A percentile compares a stretch with the other conserved stretches of the same genome.
Evolutionary conservation across 1,140 invertebrate species (phyloP).

Genomic region (Periplaneta americana): DNA sequence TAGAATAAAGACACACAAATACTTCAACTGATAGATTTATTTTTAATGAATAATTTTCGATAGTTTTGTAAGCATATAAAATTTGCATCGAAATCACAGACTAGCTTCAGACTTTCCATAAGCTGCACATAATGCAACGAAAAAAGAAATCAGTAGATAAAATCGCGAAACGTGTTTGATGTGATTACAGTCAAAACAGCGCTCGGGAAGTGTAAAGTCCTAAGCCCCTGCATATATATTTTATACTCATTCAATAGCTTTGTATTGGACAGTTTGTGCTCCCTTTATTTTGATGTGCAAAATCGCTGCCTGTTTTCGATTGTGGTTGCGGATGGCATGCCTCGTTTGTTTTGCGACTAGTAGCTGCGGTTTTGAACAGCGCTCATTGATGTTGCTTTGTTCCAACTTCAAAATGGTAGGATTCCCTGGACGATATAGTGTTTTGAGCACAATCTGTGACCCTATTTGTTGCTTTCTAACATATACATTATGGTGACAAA

Average conservation of each 20-base stretch:
- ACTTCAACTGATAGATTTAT: too few species aligned
- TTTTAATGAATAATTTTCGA: too few species aligned
- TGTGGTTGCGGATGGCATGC: background rate
- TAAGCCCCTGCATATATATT: background rate
- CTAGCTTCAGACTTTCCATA: too few species aligned
- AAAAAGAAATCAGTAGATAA: background rate
- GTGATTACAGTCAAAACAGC: background rate
- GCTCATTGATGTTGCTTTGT: background rate
- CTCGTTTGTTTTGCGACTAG: background rate
- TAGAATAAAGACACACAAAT: too few species aligned
- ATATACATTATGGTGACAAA: background rate
- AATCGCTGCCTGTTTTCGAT: background rate
- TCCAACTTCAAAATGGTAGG: background rate
- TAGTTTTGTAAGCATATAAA: too few species aligned
- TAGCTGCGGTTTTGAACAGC: background rate
- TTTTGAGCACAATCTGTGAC: background rate
- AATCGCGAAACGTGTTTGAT: background rate
- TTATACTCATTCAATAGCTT: background rate
- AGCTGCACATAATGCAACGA: background rate
- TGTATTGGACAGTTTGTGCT: background rate
- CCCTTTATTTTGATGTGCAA: background rate
- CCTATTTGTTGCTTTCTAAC: background rate
- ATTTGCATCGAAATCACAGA: too few species aligned
- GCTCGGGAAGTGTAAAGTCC: background rate
- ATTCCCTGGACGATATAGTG: background rate